Conservation (phyloP, 2,797 vertebrate species). For the Nannoperca obscura region DNA sequence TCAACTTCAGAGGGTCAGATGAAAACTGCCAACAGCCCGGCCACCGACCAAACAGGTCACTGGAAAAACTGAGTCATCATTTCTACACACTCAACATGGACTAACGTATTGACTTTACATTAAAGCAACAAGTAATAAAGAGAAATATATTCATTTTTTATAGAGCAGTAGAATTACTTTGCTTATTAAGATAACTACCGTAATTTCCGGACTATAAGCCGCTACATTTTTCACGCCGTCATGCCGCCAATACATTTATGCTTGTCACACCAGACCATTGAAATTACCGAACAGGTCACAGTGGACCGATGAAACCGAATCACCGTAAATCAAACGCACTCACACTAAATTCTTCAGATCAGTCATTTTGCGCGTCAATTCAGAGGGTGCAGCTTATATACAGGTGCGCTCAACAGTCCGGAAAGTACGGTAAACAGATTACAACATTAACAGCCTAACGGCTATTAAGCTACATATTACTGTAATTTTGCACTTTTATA, state of each 20-base stretch:
- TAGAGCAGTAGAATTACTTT: neutral
- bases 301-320: too few relatives aligned
- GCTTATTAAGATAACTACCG: too few relatives aligned
- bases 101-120: neutral
- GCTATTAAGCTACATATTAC: neutral
- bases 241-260: too few relatives aligned
- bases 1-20: neutral
- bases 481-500: neutral
- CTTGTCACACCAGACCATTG: too few relatives aligned
- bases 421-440: neutral
- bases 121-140: neutral
- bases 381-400: too few relatives aligned
- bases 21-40: neutral
- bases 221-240: too few relatives aligned
- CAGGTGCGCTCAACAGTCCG: too few relatives aligned
- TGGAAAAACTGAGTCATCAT: neutral
- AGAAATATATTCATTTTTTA: neutral
- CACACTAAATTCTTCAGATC: too few relatives aligned
- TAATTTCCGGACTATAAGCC: too few relatives aligned
- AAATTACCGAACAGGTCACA: too few relatives aligned
- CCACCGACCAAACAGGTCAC: neutral
- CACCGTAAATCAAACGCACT: too few relatives aligned
- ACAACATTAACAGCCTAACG: neutral
- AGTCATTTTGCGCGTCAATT: too few relatives aligned
- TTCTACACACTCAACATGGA: neutral